Evolutionary conservation across 2,888 invertebrate species (phyloP), one percentile per base, ranked within the genome.

Genomic region (Yponomeuta malinellus): DNA sequence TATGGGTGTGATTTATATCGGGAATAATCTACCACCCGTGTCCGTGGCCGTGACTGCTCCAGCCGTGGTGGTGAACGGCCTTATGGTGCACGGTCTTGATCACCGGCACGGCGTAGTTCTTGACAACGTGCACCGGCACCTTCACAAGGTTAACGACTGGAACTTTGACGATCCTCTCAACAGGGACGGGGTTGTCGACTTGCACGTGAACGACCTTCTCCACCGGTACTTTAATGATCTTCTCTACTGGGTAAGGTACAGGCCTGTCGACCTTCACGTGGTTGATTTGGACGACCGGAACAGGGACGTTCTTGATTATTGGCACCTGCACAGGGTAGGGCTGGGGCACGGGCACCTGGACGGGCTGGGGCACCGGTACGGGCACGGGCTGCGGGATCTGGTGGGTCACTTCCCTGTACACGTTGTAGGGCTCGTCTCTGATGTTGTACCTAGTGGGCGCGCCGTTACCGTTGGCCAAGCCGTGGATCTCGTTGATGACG

Each of bases 291-390:
- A 94, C 92, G 0, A 94, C 89, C 2, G 94, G 93, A 2, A 94
- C 88, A 71, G 93, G 93, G 0, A 93, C 84, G 33, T 93, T 91
- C 73, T 87, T 93, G 63, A 92, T 80, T 0, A 93, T 90, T 69
- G 93, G 93, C 0, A 94, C 88, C 78, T 90, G 87, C 15, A 94
- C 94, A 33, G 93, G 92, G 82, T 94, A 93, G 29, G 94, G 94
- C 73, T 94, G 93, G 0, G 94, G 93, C 10, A 93, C 88, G 29
- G 93, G 93, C 52, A 94, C 86, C 74, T 85, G 86, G 31, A 94
- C 93, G 70, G 87, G 88, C 72, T 94, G 93, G 0, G 91, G 91
- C 6, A 93, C 90, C 70, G 90, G 92, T 0, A 93, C 90, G 0
- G 93, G 93, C 29, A 93, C 88, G 0, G 93, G 94, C 75, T 93